Base-by-base conservation (phyloP, 2,797 vertebrate species). In the Morus bassanus region DNA sequence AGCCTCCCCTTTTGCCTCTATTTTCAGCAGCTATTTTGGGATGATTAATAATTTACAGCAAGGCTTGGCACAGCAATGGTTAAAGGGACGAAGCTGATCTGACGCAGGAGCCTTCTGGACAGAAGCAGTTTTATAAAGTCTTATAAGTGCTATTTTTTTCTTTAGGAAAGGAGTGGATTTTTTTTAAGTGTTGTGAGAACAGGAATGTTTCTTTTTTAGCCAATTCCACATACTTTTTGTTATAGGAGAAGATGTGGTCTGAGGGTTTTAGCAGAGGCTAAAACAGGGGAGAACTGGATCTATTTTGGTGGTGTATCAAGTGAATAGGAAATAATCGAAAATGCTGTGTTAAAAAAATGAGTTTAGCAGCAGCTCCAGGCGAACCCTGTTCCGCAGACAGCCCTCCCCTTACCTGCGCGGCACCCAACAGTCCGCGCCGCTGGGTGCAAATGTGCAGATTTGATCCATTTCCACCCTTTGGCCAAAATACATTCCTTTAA, bases 181-280 rank as follows among this genome's bases (percentile, higher is more conserved):
- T 80, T 94, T 76, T 69, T 3, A 67, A 96, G 88, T 94, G 95
- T 97, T 97, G 92, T 90, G 95, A 97, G 95, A 97, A 94, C 68
- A 96, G 95, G 96, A 97, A 97, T 96, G 94, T 95, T 94, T 94
- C 91, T 78, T 61, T 96, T 96, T 95, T 89, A 83, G 97, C 97
- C 97, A 97, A 89, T 95, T 97, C 95, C 79, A 96, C 96, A 96
- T 97, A 97, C 85, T 97, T 97, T 95, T 96, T 95, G 97, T 97
- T 95, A 96, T 77, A 95, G 89, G 95, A 96, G 97, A 97, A 96
- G 93, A 96, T 93, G 93, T 73, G 91, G 95, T 95, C 92, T 96
- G 94, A 96, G 90, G 95, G 85, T 91, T 96, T 97, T 93, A 93
- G 95, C 88, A 96, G 96, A 95, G 93, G 94, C 95, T 97, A 96